These are phyloP conservation scores for Trachelus stipa DNA, from an alignment of 2,888 invertebrate species.

Conservation along the genomic window DNA sequence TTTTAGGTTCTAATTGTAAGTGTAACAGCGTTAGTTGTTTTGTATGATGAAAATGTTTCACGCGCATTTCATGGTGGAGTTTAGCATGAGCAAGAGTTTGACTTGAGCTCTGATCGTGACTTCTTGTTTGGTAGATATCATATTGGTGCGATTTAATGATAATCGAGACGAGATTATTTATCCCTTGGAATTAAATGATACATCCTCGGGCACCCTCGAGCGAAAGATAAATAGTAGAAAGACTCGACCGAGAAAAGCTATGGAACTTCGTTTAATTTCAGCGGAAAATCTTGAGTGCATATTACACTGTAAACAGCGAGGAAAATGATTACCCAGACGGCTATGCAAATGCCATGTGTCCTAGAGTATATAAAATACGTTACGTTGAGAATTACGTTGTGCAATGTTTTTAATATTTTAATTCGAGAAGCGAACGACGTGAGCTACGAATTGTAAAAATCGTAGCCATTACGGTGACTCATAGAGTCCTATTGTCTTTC, in stretches of 20 bases:
- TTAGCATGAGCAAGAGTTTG: slow-evolving; percentile 17
- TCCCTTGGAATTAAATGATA: slow-evolving; percentile 3
- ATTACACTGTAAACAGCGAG: not conserved
- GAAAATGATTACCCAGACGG: slow-evolving; percentile 5
- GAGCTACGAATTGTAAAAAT: too few species aligned
- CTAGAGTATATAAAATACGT: slow-evolving; percentile 1
- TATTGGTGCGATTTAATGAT: not conserved
- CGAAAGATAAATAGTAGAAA: too few species aligned
- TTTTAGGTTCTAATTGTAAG: slow-evolving; percentile 20
- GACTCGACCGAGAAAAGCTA: too few species aligned
- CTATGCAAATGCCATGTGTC: not conserved
- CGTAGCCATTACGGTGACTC: too few species aligned
- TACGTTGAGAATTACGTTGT: slow-evolving; percentile 2
- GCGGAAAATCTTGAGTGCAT: too few species aligned
- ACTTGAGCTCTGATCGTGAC: slow-evolving; percentile 8
- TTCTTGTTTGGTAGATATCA: slow-evolving; percentile 7
- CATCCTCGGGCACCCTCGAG: too few species aligned
- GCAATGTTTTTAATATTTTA: not conserved
- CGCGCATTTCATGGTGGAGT: slow-evolving; percentile 7
- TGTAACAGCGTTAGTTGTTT: slow-evolving; percentile 28
- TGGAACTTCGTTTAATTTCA: too few species aligned
- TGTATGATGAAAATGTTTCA: slow-evolving; percentile 25
- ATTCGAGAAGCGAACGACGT: too few species aligned
- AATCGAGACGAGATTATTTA: not conserved
- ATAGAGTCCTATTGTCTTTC: too few species aligned